Evolutionary conservation across 2,113 vertebrate species (phyloP), one percentile per base, ranked within the genome.

Genomic region (Channa argus): DNA sequence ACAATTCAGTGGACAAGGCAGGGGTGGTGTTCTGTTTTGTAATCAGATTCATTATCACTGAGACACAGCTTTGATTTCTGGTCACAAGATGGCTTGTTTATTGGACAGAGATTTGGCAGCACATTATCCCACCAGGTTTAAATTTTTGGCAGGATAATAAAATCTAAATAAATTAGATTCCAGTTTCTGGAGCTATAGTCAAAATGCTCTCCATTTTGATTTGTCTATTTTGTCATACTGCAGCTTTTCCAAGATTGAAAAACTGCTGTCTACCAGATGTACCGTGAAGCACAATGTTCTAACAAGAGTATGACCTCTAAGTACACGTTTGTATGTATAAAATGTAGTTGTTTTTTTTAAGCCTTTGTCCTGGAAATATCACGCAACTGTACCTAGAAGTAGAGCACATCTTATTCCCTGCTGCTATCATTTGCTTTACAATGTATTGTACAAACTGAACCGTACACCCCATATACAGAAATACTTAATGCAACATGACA

Each of bases 21-120:
- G 37, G 43, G 5, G 1, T 37, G 13, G n/a, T 43, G 36, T 54
- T 51, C 12, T 0, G 8, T 64, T 56, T 51, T 15, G 55, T 33
- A 38, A 50, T 58, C 50, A 49, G 49, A 59, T 1, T 53, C 46
- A 58, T 67, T 13, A 56, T 0, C n/a, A 49, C 44, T 43, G 55
- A 64, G 61, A 36, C 14, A 11, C 9, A 0, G 41, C 43, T 56
- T 61, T 1, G 1, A 13, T 7, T 44, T 11, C 1, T 1, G 1
- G 14, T 56, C 36, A 37, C 37, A 50, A 7, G 49, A 12, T 3
- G 12, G 8, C 51, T 34, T 13, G 36, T 36, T 44, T 50, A 67
- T 34, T 59, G 39, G 45, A 56, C 60, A 58, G 61, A 54, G 12
- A 65, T 37, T 49, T 71, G 13, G 65, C 49, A 38, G 10, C 24